Percentiles rank a stretch among this genome's conserved stretches.
Conservation (phyloP, 2,797 vertebrate species). For the Anomalospiza imberbis region DNA sequence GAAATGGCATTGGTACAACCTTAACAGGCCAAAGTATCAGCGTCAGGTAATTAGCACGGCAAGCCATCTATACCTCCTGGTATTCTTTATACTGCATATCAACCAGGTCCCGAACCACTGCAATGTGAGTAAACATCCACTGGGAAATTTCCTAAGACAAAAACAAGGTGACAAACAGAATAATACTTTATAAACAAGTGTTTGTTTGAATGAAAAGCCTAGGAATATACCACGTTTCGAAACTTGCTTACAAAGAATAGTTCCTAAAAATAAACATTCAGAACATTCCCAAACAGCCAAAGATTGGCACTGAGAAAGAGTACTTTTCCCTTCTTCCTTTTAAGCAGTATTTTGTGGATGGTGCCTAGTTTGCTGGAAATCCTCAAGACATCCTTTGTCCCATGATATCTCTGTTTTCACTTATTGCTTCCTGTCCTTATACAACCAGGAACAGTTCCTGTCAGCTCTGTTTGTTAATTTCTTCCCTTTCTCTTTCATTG, state of each 20-base stretch:
- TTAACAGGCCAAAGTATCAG: background rate
- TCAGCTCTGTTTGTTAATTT: background rate
- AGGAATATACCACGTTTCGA: background rate
- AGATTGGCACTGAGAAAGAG: background rate
- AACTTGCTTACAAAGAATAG: background rate
- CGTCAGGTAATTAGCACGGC: background rate
- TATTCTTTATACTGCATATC: conserved; percentile 97
- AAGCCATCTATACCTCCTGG: conserved; percentile 85
- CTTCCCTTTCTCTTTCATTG: background rate
- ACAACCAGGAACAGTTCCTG: background rate
- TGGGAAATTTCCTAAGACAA: conserved; percentile 93
- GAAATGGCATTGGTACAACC: background rate
- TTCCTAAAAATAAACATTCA: background rate
- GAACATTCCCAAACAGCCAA: background rate
- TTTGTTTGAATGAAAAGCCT: background rate
- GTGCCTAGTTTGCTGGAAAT: background rate
- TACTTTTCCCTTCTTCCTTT: background rate
- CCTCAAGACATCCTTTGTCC: background rate
- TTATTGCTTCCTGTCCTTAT: background rate
- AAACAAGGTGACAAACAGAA: background rate
- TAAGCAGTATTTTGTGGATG: background rate
- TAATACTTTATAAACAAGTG: background rate
- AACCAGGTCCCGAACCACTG: conserved; percentile 94
- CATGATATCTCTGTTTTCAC: background rate
- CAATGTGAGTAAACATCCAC: conserved; percentile 99